Conservation (phyloP, 2,113 vertebrate species). For the Benitochromis conjunctus region DNA sequence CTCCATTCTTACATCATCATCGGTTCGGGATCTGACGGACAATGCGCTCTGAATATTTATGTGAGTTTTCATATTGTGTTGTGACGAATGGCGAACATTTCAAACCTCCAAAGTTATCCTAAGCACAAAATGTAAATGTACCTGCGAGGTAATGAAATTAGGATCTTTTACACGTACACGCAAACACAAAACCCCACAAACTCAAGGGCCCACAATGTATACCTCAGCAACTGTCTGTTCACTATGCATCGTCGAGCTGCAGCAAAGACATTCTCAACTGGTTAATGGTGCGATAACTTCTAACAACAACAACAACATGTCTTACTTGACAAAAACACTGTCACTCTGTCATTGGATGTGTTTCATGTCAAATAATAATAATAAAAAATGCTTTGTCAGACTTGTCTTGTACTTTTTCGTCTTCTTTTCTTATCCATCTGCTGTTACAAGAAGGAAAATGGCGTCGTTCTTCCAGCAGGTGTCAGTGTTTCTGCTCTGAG, state of each 20-base stretch:
- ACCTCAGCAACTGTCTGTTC: slow-evolving; percentile 69
- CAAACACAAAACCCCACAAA: slow-evolving; percentile 14
- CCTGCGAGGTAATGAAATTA: slow-evolving; percentile 51
- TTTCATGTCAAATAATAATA: slow-evolving; percentile 64
- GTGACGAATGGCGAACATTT: slow-evolving; percentile 19
- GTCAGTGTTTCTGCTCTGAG: slow-evolving; percentile 1
- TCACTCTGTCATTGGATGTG: slow-evolving; percentile 69
- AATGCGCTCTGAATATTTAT: slow-evolving; percentile 1
- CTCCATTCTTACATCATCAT: not conserved
- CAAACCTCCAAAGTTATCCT: slow-evolving; percentile 43
- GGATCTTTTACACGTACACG: slow-evolving; percentile 21
- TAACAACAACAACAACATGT: slow-evolving; percentile 48
- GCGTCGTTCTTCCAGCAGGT: slow-evolving; percentile 13
- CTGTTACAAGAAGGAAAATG: not conserved
- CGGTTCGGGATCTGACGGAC: slow-evolving; percentile 2
- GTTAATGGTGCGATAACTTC: slow-evolving; percentile 65
- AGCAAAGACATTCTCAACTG: slow-evolving; percentile 53
- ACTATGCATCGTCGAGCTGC: slow-evolving; percentile 70
- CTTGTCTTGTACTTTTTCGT: not conserved
- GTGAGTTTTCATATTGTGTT: slow-evolving; percentile 14
- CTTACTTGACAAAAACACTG: slow-evolving; percentile 62
- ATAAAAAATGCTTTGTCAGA: slow-evolving; percentile 56
- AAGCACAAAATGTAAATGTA: slow-evolving; percentile 65
- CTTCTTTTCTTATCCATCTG: not conserved
- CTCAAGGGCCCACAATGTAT: slow-evolving; percentile 69